These are phyloP conservation scores for Drosophila borborema DNA, from an alignment of 2,888 invertebrate genomes.

Conservation along the genomic window DNA sequence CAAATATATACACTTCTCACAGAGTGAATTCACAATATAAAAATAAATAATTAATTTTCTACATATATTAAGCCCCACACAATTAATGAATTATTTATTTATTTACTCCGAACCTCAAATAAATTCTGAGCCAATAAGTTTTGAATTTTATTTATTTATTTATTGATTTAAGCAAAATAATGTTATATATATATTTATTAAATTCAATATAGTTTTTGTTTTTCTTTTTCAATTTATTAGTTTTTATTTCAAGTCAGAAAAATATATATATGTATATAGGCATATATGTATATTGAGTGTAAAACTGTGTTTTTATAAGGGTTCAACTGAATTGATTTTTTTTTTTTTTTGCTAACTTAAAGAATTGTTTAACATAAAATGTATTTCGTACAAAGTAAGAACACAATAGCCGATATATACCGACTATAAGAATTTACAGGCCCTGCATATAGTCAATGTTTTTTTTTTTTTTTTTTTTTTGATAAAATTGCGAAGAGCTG, in stretches of 20 bases:
- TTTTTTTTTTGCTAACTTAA: conserved; percentile 48
- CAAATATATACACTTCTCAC: too few species aligned
- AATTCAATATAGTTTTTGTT: conserved; percentile 40
- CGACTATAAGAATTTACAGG: conserved; percentile 48
- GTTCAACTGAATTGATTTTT: conserved; percentile 34
- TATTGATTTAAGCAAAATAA: conserved; percentile 66
- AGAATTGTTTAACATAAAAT: conserved; percentile 43
- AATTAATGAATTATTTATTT: background rate
- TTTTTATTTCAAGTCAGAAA: conserved; percentile 69
- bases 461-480: background rate
- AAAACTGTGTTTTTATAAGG: conserved; percentile 54
- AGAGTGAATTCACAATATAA: too few species aligned
- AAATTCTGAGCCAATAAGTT: background rate
- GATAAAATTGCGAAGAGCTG: conserved; percentile 14
- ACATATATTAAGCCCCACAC: background rate
- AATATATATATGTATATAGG: conserved; percentile 48
- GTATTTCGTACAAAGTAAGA: conserved; percentile 50
- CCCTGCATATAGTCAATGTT: conserved; percentile 33
- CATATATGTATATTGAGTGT: conserved; percentile 44
- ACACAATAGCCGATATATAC: conserved; percentile 40
- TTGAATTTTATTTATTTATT: conserved; percentile 25
- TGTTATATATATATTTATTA: conserved; percentile 46
- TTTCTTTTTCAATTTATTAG: conserved; percentile 41
- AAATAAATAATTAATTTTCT: background rate
- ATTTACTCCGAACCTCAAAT: background rate